A percentile compares a stretch with the other conserved stretches of the same genome.
Evolutionary conservation across 2,113 vertebrate genomes (phyloP).

Genomic region (Cinclus mexicanus): DNA sequence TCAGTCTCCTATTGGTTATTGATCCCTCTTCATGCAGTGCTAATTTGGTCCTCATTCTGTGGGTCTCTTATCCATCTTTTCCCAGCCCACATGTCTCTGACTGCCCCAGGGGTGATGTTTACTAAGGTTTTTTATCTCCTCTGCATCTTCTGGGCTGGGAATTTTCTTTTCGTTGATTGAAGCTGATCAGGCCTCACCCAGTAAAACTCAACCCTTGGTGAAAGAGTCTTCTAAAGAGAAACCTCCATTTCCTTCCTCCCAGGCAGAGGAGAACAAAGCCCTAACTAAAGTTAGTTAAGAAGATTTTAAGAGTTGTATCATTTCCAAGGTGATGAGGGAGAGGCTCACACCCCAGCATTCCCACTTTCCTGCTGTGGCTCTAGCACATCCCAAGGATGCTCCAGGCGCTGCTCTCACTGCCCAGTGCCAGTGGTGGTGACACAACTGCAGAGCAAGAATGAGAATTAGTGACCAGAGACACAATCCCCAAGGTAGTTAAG

Average conservation of each 20-base stretch:
- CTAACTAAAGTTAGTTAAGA: not conserved
- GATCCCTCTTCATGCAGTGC: not conserved
- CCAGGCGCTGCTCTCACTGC: not conserved
- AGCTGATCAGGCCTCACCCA: not conserved
- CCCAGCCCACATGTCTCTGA: not conserved
- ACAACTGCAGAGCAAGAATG: not conserved
- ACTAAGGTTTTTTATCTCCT: not conserved
- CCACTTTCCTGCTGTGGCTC: not conserved
- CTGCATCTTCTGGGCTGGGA: not conserved
- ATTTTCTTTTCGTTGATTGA: not conserved
- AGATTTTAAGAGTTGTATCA: not conserved
- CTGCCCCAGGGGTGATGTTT: not conserved
- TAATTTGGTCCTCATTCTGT: not conserved
- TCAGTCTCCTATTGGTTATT: fast-evolving
- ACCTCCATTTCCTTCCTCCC: not conserved
- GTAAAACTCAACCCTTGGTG: fast-evolving
- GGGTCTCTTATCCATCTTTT: not conserved
- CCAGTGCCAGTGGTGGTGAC: not conserved
- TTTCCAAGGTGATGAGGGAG: not conserved
- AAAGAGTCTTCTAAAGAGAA: not conserved
- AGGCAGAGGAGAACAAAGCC: not conserved
- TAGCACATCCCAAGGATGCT: not conserved
- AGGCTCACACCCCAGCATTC: not conserved
- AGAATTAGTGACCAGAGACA: not conserved
- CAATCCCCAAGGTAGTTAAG: not conserved